These are phyloP conservation scores for Lycaena phlaeas DNA, from an alignment of 2,888 invertebrate species.

Conservation along the genomic window DNA sequence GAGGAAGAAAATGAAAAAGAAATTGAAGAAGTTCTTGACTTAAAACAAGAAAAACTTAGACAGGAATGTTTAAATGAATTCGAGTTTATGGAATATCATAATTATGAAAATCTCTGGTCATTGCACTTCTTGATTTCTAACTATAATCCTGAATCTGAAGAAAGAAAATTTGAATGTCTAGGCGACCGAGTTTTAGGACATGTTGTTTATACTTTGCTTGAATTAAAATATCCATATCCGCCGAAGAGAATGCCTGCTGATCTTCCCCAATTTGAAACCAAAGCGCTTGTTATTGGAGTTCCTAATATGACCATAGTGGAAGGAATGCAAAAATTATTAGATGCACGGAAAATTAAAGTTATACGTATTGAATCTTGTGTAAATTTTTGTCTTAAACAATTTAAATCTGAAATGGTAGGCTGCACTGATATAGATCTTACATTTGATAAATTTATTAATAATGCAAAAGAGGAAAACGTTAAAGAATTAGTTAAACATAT, in stretches of 20 bases:
- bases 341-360: constrained; percentile 46
- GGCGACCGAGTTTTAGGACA: constrained; percentile 63
- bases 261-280: constrained; percentile 45
- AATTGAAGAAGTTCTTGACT: constrained; percentile 43
- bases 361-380: constrained; percentile 66
- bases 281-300: constrained; percentile 54
- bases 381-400: constrained; percentile 70
- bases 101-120: constrained; percentile 67
- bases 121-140: constrained; percentile 54
- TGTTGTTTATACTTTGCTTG: constrained; percentile 65
- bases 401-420: constrained; percentile 67
- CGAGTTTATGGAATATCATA: constrained; percentile 72
- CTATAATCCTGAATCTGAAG: constrained; percentile 49
- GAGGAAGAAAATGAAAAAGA: constrained; percentile 37
- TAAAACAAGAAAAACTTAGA: constrained; percentile 59
- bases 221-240: constrained; percentile 58
- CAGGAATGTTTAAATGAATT: constrained; percentile 67
- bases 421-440: constrained; percentile 58
- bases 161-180: constrained; percentile 52
- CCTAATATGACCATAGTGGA: constrained; percentile 47
- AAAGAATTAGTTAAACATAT: constrained; percentile 47
- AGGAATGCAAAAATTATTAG: constrained; percentile 53
- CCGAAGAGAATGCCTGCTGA: constrained; percentile 38
- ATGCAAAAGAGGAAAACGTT: constrained; percentile 36
- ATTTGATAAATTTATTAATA: constrained; percentile 44